Evolutionary conservation across 2,113 vertebrate species (phyloP).

Genomic region (Maccullochella peelii): DNA sequence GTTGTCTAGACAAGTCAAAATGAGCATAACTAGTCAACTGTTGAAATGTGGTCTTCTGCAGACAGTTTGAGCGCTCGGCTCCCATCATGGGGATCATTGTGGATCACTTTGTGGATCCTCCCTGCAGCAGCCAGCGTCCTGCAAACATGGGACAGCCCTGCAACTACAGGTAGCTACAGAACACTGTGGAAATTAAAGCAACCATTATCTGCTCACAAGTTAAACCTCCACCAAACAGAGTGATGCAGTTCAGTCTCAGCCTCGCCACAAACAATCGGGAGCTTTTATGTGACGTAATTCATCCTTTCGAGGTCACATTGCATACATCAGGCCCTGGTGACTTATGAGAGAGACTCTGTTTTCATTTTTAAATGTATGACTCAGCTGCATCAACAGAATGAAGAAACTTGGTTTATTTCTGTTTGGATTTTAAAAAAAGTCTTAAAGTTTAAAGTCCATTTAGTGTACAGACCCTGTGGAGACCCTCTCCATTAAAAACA

Average conservation of each 20-base stretch:
- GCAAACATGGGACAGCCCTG: slow-evolving; percentile 93
- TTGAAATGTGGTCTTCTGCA: slow-evolving; percentile 76
- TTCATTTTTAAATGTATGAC: not conserved
- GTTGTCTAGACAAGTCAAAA: not conserved
- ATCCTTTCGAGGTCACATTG: not conserved
- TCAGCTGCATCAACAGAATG: not conserved
- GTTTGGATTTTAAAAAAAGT: not conserved
- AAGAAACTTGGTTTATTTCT: too few species aligned
- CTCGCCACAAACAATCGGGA: not conserved
- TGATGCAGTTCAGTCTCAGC: not conserved
- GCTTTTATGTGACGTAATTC: not conserved
- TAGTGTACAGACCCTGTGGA: not conserved
- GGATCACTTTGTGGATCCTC: slow-evolving; percentile 98
- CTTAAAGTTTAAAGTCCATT: not conserved
- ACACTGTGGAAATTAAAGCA: not conserved
- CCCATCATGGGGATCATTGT: slow-evolving; percentile 99
- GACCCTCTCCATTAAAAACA: not conserved
- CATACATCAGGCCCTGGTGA: not conserved
- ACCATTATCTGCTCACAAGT: not conserved
- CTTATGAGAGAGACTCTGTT: not conserved
- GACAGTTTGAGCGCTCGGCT: slow-evolving; percentile 95
- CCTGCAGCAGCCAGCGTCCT: slow-evolving; percentile 82
- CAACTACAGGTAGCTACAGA: slow-evolving; percentile 91
- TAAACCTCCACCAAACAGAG: not conserved
- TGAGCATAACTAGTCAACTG: not conserved